Conservation (phyloP, 2,113 vertebrate species). For the Actenoides hombroni region DNA sequence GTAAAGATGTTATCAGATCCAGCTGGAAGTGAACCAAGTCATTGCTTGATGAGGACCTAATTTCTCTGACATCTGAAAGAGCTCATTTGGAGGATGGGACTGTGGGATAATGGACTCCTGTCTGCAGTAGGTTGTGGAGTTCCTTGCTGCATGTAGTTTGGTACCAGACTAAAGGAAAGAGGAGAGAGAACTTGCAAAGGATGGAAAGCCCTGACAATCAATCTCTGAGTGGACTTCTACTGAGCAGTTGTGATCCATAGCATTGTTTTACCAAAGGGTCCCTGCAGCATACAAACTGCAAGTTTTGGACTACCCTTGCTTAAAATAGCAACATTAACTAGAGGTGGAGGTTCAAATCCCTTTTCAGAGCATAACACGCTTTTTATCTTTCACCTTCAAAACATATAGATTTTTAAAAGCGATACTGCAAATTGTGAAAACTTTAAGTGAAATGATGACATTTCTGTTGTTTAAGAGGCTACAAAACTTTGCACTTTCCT, state of each 20-base stretch:
- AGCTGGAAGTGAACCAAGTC: constrained; percentile 35
- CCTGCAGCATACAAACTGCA: background rate
- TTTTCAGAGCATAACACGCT: background rate
- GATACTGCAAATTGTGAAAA: background rate
- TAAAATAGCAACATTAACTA: background rate
- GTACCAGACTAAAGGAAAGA: background rate
- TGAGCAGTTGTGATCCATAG: background rate
- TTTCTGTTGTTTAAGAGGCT: background rate
- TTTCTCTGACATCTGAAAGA: constrained; percentile 25
- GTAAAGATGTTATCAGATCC: background rate
- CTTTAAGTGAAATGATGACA: background rate
- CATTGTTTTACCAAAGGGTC: background rate
- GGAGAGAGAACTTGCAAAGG: background rate
- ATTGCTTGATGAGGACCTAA: constrained; percentile 5
- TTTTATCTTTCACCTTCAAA: background rate
- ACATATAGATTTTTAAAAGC: background rate
- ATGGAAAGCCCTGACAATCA: background rate
- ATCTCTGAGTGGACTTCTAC: background rate
- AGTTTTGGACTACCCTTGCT: background rate
- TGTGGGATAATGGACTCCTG: background rate
- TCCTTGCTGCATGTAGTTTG: background rate
- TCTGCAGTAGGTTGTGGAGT: background rate
- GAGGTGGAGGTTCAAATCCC: background rate
- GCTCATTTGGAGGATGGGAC: background rate
- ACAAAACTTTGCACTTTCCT: background rate